phyloP scores from a whole-genome alignment of 2,888 invertebrate genomes.

The Tryphoninae sp. region DNA sequence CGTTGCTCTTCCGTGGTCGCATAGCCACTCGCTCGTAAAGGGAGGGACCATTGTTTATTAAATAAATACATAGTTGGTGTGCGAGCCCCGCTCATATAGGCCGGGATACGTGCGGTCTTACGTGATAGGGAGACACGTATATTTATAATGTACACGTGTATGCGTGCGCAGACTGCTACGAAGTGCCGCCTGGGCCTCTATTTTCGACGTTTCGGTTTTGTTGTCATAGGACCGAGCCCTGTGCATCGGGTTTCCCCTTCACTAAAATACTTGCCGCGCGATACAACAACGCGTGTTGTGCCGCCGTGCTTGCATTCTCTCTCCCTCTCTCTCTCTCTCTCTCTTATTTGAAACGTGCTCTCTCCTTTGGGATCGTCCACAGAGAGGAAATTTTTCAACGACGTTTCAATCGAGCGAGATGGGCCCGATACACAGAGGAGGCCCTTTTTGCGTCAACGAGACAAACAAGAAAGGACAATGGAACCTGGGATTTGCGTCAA shows the following conservation, averaged over 20 bases:
- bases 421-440: background rate
- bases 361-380: background rate
- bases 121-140: constrained; percentile 9
- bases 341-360: no score
- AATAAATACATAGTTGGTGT: constrained; percentile 80
- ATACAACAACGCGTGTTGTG: constrained; percentile 48
- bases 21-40: constrained; percentile 63
- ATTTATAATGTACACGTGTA: constrained; percentile 7
- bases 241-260: constrained; percentile 58
- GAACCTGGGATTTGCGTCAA: background rate
- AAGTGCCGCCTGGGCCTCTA: constrained; percentile 76
- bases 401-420: constrained; percentile 1
- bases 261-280: constrained; percentile 38
- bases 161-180: background rate
- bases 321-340: no score
- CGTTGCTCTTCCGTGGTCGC: constrained; percentile 65
- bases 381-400: background rate
- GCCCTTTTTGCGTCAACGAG: constrained; percentile 17
- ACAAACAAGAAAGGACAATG: background rate
- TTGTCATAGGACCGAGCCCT: constrained; percentile 79
- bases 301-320: constrained; percentile 14
- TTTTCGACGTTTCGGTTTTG: constrained; percentile 77
- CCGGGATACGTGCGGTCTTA: constrained; percentile 52
- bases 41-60: constrained; percentile 77
- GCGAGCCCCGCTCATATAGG: constrained; percentile 69